Evolutionary conservation across 2,113 vertebrate species (phyloP), one percentile per base, ranked within the genome.

Genomic region (Melanotaenia duboulayi): DNA sequence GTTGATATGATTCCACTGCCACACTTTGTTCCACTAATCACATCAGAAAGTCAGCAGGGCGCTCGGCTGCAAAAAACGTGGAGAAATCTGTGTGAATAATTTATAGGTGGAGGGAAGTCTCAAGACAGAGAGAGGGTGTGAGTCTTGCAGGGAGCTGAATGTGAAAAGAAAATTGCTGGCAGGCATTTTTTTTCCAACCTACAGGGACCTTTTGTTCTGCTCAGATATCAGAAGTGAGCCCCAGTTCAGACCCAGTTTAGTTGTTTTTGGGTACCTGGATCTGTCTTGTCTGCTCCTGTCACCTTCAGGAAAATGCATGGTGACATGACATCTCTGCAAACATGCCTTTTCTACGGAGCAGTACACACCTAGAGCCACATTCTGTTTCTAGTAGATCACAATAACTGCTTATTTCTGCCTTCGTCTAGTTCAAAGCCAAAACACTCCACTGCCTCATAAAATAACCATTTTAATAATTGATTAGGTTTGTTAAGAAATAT

Each of bases 41-140:
- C 75, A 69, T 82, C 76, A 78, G 78, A 51, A 8, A 76, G 71
- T 64, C 78, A 72, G 78, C 69, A 12, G 80, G 64, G 44, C 46
- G 37, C 69, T 76, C 32, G 6, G 59, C 55, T 9, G 74, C 46
- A 51, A 55, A 72, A 67, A 71, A 81, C 61, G 60, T 48, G 40
- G 54, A 79, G 78, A 78, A 80, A 79, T 62, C 37, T 63, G 32
- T 39, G 52, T 76, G 57, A 89, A 90, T 84, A 83, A 88, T 84
- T 80, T 48, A 83, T 61, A 22, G 57, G 74, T 50, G 66, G 67
- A 66, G 40, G 78, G 59, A 78, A 75, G 69, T 49, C 46, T 74
- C 20, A 56, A 70, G 52, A 11, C n/a, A 10, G 16, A 61, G 56
- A 24, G 40, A 2, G 35, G 17, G 28, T 8, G 74, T 63, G 57